Evolutionary conservation across 1,140 invertebrate species (phyloP).

Genomic region (Rhynchophorus ferrugineus): DNA sequence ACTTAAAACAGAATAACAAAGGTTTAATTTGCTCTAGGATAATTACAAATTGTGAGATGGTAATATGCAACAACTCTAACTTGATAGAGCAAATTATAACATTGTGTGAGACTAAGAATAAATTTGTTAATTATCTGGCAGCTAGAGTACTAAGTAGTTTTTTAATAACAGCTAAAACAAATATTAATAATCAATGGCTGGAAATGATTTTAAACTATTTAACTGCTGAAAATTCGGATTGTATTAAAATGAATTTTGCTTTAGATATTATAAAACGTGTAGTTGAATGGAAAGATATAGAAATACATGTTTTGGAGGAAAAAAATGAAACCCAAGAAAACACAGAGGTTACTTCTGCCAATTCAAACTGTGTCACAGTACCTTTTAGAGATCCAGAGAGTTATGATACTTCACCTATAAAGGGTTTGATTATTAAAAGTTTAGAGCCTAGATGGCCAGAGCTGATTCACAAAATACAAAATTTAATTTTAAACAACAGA

Average conservation of each 20-base stretch:
- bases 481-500: constrained; percentile 49
- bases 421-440: constrained; percentile 76
- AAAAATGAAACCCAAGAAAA: constrained; percentile 43
- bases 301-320: constrained; percentile 73
- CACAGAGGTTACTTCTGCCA: constrained; percentile 36
- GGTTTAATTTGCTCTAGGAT: constrained; percentile 73
- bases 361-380: constrained; percentile 53
- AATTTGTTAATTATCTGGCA: constrained; percentile 72
- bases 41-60: constrained; percentile 67
- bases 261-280: constrained; percentile 77
- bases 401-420: constrained; percentile 72
- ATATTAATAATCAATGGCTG: constrained; percentile 68
- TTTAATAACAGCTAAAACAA: constrained; percentile 73
- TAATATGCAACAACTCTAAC: constrained; percentile 71
- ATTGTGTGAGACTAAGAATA: constrained; percentile 65
- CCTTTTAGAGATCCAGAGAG: constrained; percentile 68
- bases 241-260: constrained; percentile 70
- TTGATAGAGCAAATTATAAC: constrained; percentile 77
- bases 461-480: constrained; percentile 59
- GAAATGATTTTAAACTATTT: constrained; percentile 64
- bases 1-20: constrained; percentile 72
- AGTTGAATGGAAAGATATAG: constrained; percentile 79
- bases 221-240: constrained; percentile 56
- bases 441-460: constrained; percentile 74
- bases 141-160: constrained; percentile 73